These are phyloP conservation scores for Lagorchestes hirsutus DNA, from an alignment of 2,797 vertebrate species.

Conservation along the genomic window DNA sequence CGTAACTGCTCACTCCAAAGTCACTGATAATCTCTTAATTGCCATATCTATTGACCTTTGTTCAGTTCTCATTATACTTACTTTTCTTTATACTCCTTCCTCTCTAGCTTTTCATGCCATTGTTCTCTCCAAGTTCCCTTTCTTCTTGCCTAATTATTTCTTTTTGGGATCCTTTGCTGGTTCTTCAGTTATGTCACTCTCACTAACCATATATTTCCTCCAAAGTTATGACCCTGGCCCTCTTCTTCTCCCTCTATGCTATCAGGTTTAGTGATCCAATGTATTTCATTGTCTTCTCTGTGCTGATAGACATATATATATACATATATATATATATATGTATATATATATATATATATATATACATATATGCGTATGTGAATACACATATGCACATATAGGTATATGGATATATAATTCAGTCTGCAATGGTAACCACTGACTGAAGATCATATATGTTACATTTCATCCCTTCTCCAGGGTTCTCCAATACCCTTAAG, in stretches of 20 bases:
- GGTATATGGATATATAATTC: background rate
- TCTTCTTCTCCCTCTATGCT: background rate
- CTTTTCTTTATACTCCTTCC: background rate
- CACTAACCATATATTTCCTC: background rate
- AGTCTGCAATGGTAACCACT: background rate
- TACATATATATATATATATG: background rate
- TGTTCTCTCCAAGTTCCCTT: background rate
- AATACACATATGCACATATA: background rate
- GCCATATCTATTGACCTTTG: background rate
- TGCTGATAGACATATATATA: background rate
- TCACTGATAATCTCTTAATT: background rate
- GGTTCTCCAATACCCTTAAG: background rate
- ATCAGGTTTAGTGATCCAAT: background rate
- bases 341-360: background rate
- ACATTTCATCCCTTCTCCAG: background rate
- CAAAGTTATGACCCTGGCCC: background rate
- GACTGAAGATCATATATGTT: background rate
- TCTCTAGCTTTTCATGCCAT: background rate
- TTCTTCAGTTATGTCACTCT: background rate
- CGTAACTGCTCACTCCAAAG: background rate
- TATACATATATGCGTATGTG: background rate
- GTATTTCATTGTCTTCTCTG: background rate
- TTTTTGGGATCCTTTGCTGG: background rate
- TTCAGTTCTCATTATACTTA: background rate
- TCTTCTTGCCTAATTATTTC: background rate